Conservation (phyloP, 2,888 invertebrate species). For the Rhagophthalmus giganteus region DNA sequence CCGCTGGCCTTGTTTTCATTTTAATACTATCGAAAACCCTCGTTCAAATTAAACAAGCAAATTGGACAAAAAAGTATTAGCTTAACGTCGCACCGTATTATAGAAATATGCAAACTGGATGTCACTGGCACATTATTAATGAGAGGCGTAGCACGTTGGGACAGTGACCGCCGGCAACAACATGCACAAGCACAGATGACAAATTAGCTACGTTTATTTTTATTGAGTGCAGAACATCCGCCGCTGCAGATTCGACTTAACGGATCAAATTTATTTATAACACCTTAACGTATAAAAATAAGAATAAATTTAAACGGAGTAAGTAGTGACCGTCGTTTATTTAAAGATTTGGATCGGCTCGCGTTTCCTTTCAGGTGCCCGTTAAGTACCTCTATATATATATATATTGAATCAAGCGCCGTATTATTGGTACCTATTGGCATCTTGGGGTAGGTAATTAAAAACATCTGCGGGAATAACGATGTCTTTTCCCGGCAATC, state of each 20-base stretch:
- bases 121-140: conserved; percentile 36
- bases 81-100: conserved; percentile 12
- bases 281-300: background rate
- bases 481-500: too few relatives aligned
- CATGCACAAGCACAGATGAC: conserved; percentile 23
- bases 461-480: too few relatives aligned
- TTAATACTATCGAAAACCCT: background rate
- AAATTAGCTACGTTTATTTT: conserved; percentile 23
- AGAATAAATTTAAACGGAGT: too few relatives aligned
- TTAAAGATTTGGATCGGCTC: too few relatives aligned
- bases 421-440: too few relatives aligned
- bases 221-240: conserved; percentile 21
- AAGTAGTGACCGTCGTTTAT: too few relatives aligned
- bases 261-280: conserved; percentile 1
- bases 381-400: too few relatives aligned
- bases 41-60: background rate
- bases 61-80: conserved; percentile 11
- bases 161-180: conserved; percentile 36
- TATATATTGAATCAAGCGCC: too few relatives aligned
- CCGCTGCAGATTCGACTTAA: conserved; percentile 7
- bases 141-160: conserved; percentile 36
- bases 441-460: too few relatives aligned
- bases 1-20: too few relatives aligned
- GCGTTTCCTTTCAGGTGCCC: too few relatives aligned
- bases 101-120: conserved; percentile 24